phyloP scores from a whole-genome alignment of 64 coral and sea anemone genomes.

The Cladopsammia gracilis region DNA sequence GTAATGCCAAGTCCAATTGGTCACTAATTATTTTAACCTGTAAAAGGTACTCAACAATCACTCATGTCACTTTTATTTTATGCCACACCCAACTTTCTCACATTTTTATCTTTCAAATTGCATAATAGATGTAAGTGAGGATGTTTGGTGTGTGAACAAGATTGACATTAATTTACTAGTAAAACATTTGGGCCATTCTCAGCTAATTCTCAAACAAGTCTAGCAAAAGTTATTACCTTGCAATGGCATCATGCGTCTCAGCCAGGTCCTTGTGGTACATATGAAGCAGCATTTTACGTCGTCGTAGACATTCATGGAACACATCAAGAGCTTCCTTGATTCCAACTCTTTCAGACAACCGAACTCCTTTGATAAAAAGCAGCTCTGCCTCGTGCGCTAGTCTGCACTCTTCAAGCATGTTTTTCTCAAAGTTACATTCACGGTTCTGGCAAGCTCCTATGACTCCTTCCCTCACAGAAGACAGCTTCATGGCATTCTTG shows the following conservation, averaged over 20 bases:
- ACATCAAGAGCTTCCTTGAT: conserved; percentile 77
- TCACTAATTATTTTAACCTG: too few relatives aligned
- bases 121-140: too few relatives aligned
- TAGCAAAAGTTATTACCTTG: conserved; percentile 44
- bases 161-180: too few relatives aligned
- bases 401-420: conserved; percentile 61
- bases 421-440: conserved; percentile 79
- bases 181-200: too few relatives aligned
- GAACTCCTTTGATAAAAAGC: conserved; percentile 79
- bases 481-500: conserved; percentile 75
- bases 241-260: conserved; percentile 93
- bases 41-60: too few relatives aligned
- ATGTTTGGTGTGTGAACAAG: too few relatives aligned
- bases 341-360: conserved; percentile 86
- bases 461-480: neutral
- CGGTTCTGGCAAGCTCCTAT: conserved; percentile 70
- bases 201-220: too few relatives aligned
- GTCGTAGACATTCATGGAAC: conserved; percentile 82
- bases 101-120: too few relatives aligned
- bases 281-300: conserved; percentile 77
- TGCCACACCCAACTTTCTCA: too few relatives aligned
- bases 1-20: too few relatives aligned
- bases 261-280: conserved; percentile 87
- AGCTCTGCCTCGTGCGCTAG: conserved; percentile 70
- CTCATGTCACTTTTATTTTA: too few relatives aligned